A percentile compares a stretch with the other conserved stretches of the same genome.
phyloP scores from a whole-genome alignment of 1,140 invertebrate species.

The Eulimnadia texana region DNA sequence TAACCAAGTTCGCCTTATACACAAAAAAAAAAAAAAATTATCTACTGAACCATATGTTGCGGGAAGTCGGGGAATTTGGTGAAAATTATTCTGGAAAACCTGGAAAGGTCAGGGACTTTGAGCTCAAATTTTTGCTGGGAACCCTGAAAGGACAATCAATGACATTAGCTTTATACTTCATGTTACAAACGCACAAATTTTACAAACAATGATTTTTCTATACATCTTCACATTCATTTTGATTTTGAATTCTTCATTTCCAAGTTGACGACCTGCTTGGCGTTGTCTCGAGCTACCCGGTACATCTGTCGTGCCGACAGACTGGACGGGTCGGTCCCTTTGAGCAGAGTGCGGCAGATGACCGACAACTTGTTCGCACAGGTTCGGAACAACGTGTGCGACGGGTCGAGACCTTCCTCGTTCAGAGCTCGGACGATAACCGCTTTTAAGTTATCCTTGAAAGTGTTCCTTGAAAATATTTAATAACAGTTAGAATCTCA shows the following conservation, averaged over 20 bases:
- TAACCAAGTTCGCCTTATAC: too few species aligned
- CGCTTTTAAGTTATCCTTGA: slow-evolving; percentile 4
- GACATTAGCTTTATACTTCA: too few species aligned
- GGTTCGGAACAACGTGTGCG: slow-evolving; percentile 4
- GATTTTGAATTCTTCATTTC: background rate
- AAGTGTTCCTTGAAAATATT: background rate
- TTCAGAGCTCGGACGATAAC: background rate
- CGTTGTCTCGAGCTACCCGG: background rate
- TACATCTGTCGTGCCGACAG: slow-evolving; percentile 7
- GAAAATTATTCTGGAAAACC: too few species aligned
- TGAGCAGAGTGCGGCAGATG: slow-evolving; percentile 2
- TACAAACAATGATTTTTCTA: too few species aligned
- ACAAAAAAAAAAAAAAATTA: too few species aligned
- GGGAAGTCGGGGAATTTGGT: too few species aligned
- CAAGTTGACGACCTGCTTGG: slow-evolving; percentile 5
- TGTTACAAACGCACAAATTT: too few species aligned
- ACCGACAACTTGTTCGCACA: slow-evolving; percentile 9
- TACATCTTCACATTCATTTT: too few species aligned
- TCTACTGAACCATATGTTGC: too few species aligned
- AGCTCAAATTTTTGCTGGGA: too few species aligned
- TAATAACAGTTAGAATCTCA: background rate
- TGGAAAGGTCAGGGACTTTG: too few species aligned
- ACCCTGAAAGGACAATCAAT: too few species aligned
- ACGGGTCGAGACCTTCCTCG: background rate
- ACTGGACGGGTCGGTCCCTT: background rate